These are phyloP conservation scores for Chelmon rostratus DNA, from an alignment of 2,797 vertebrate genomes.

Conservation along the genomic window DNA sequence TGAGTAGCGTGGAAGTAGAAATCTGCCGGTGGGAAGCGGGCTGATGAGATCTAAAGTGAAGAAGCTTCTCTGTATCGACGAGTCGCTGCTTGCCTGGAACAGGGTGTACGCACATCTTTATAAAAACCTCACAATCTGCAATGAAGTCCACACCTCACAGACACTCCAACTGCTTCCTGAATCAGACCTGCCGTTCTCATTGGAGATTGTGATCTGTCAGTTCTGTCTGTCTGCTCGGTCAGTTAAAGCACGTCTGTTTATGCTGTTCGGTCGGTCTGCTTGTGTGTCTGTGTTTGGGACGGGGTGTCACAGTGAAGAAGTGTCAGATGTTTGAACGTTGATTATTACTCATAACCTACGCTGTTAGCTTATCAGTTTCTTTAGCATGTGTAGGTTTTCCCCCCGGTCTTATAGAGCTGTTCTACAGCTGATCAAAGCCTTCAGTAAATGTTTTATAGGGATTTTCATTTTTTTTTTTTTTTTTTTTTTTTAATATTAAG, in stretches of 20 bases:
- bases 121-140: slow-evolving; percentile 83
- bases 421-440: slow-evolving; percentile 17
- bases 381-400: not conserved
- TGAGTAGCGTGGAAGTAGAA: not conserved
- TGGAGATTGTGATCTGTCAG: slow-evolving; percentile 76
- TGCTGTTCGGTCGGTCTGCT: slow-evolving; percentile 29
- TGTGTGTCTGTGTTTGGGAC: slow-evolving; percentile 19
- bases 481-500: slow-evolving; percentile 42
- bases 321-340: not conserved
- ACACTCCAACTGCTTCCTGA: not conserved
- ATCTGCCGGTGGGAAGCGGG: not conserved
- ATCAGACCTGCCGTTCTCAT: slow-evolving; percentile 42
- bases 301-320: not conserved
- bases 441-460: not conserved
- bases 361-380: not conserved
- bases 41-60: not conserved
- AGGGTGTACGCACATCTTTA: slow-evolving; percentile 76
- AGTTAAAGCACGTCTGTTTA: slow-evolving; percentile 27
- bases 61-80: not conserved
- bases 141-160: slow-evolving; percentile 41
- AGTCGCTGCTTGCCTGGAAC: slow-evolving; percentile 52
- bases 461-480: slow-evolving; percentile 1
- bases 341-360: not conserved
- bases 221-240: slow-evolving; percentile 32
- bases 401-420: not conserved